Conservation (phyloP, 2,888 invertebrate genomes). For the Eristalis arbustorum region DNA sequence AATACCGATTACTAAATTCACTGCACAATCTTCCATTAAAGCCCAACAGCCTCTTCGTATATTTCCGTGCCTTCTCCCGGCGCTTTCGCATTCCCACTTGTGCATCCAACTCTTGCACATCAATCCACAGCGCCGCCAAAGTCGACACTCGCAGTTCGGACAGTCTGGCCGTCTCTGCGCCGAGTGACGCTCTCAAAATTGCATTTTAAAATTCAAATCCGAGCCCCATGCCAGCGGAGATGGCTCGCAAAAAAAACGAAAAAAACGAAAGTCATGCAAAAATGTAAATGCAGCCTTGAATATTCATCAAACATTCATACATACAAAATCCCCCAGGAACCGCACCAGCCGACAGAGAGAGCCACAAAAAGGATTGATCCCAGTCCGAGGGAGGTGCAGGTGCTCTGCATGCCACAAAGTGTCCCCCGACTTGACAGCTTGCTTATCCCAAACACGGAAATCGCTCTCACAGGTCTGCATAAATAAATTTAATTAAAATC, state of each 20-base stretch:
- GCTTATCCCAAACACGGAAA: slow-evolving; percentile 38
- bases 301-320: slow-evolving; percentile 47
- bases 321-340: background rate
- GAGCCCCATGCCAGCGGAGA: background rate
- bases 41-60: too few relatives aligned
- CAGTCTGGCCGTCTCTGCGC: background rate
- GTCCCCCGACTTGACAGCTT: slow-evolving; percentile 45
- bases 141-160: background rate
- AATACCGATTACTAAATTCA: too few relatives aligned
- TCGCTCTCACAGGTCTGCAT: slow-evolving; percentile 38
- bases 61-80: too few relatives aligned
- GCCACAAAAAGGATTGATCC: background rate
- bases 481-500: slow-evolving; percentile 63
- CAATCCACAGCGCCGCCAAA: background rate
- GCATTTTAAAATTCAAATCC: slow-evolving; percentile 46
- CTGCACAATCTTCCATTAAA: too few relatives aligned
- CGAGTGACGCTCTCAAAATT: slow-evolving; percentile 8
- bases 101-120: background rate
- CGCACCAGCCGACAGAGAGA: background rate
- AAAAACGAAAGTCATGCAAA: background rate
- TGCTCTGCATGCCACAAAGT: slow-evolving; percentile 9
- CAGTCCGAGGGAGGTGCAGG: background rate
- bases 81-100: too few relatives aligned
- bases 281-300: slow-evolving; percentile 51
- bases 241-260: background rate